Base-by-base conservation (phyloP, 2,113 vertebrate genomes). In the Proteles cristata region DNA sequence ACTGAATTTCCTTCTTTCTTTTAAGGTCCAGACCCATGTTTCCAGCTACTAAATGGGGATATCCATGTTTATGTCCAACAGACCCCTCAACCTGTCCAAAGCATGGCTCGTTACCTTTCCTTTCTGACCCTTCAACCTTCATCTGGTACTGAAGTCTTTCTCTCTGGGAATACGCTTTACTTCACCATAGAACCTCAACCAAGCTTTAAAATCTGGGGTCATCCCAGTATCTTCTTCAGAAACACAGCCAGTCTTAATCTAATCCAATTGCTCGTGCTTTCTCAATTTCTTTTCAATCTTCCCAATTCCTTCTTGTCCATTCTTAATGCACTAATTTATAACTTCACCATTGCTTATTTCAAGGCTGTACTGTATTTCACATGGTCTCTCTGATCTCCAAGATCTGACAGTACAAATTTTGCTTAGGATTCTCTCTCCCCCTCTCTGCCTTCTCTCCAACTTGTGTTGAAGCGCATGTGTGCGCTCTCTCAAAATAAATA, bases 111-210 rank as follows among this genome's bases (percentile, higher is more conserved):
- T 31, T 35, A 43, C 11, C 71, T 88, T 82, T 71, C 25, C 53
- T 58, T 53, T 93, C 28, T 58, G 81, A 92, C 35, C 7, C 61
- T 93, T 73, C 71, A 66, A 73, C 35, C 11, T 86, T 39, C 43
- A 88, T 25, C 25, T 76, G 61, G 10, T 58, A 88, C n/a, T 35
- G 5, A 96, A 94, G 77, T 91, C 39, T n/a, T 94, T 93, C n/a
- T 74, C 48, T 84, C 2, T 48, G 0, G 31, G 7, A 92, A 28
- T 65, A 81, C 65, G 50, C 3, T 55, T 85, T 69, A 71, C 4
- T 45, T 87, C n/a, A 58, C 21, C 69, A 84, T 1, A 76, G 61
- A 77, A 53, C 8, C 48, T 92, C 5, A 26, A 4, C 16, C 12
- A 73, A 66, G 11, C 25, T 48, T 85, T 68, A 94, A 83, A 39